Evolutionary conservation across 2,797 vertebrate genomes (phyloP).

Genomic region (Hylomyscus alleni): DNA sequence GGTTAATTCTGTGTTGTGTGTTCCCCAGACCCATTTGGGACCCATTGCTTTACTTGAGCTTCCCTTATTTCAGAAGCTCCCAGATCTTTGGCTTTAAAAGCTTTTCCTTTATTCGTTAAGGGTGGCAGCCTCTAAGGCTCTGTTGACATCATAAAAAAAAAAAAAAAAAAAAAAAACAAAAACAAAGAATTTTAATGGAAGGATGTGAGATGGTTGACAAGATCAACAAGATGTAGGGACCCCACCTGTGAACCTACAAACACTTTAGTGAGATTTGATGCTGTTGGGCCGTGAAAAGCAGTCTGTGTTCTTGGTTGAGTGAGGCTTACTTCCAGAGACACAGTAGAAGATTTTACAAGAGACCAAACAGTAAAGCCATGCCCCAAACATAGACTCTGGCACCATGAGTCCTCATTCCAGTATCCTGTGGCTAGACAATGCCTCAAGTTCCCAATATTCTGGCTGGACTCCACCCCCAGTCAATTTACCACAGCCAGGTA

Average conservation of each 20-base stretch:
- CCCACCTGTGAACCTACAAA: background rate
- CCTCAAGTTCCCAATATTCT: no score
- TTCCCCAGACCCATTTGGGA: background rate
- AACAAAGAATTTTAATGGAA: background rate
- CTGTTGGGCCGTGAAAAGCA: no score
- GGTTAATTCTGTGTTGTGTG: background rate
- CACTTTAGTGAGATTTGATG: background rate
- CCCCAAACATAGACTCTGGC: no score
- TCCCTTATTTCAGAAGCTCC: background rate
- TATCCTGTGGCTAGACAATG: no score
- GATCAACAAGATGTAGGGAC: background rate
- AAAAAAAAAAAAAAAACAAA: no score
- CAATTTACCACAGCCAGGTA: no score
- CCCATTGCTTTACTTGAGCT: background rate
- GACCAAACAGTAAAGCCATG: no score
- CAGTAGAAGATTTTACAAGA: no score
- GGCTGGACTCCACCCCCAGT: no score
- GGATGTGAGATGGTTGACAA: background rate
- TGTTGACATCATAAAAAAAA: background rate
- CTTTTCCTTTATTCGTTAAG: background rate
- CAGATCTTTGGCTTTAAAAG: background rate
- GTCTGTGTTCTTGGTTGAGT: no score
- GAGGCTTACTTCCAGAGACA: no score
- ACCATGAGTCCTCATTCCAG: no score
- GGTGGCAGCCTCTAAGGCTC: background rate